Evolutionary conservation across 2,113 vertebrate species (phyloP).

Genomic region (Tor tambroides): DNA sequence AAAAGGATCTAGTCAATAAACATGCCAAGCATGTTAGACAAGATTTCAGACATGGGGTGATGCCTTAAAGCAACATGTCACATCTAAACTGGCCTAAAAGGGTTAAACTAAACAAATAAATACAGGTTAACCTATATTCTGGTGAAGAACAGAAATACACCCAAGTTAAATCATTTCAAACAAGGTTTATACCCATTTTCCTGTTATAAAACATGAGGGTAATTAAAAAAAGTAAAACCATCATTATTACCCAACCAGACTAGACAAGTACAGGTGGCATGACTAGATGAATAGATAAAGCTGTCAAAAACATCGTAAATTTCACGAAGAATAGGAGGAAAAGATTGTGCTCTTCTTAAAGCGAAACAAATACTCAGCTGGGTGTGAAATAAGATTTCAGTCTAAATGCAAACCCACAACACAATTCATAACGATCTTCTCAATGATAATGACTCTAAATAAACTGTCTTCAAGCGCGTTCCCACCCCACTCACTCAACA

Average conservation of each 20-base stretch:
- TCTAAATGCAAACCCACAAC: not conserved
- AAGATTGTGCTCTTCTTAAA: not conserved
- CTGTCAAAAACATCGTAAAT: not conserved
- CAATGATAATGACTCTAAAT: not conserved
- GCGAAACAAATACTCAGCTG: not conserved
- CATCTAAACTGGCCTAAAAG: not conserved
- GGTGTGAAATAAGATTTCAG: conserved; percentile 11
- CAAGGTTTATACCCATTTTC: not conserved
- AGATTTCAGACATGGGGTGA: conserved; percentile 28
- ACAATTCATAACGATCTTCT: not conserved
- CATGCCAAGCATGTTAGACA: conserved; percentile 44
- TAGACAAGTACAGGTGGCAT: not conserved
- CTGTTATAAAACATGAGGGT: not conserved
- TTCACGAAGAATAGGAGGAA: not conserved
- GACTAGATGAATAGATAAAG: not conserved
- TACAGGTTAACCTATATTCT: not conserved
- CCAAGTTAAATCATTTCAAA: not conserved
- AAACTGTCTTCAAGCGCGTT: not conserved
- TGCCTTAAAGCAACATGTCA: conserved; percentile 27
- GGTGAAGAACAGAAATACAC: not conserved
- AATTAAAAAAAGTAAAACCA: not conserved
- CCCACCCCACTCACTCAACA: conserved; percentile 17
- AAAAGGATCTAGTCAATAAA: conserved; percentile 39
- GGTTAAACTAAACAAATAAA: conserved; percentile 10
- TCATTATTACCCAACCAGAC: not conserved